Base-by-base conservation (phyloP, 2,888 invertebrate genomes). In the Schizotus pectinicornis region DNA sequence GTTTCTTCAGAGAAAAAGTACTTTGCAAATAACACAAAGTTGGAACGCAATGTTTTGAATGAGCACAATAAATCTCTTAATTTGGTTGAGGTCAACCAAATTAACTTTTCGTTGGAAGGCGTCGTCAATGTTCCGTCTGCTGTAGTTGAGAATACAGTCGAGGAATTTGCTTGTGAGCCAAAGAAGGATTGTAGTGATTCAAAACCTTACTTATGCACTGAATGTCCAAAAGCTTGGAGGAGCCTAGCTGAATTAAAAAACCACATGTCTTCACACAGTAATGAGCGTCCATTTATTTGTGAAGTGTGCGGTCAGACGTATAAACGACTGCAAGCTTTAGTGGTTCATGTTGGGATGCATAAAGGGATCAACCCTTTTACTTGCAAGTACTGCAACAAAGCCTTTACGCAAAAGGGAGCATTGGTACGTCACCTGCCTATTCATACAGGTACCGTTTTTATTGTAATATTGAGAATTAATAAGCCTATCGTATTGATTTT, bases 361-460 rank as follows among this genome's bases (percentile, higher is more conserved):
- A 80, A 81, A 59, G 82, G 82, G 14, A 74, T 79, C 14, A 79
- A 79, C 74, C 81, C 81, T 12, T 81, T 79, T 62, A 76, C 78
- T 14, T 85, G 85, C 69, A 70, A 72, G 8, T 74, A 78, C 56
- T 85, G 84, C 67, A 75, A 79, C 3, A 85, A 84, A 67, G 77
- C 79, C 33, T 85, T 85, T 65, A 84, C 83, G 1, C 84, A 84
- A 67, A 84, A 84, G 70, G 80, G 79, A 7, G 81, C 82, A 1
- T 72, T 84, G 9, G 79, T 80, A 65, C 75, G 84, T 35, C 84
- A 85, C 69, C 67, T 81, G 57, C 80, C 81, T 5, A 80, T 85
- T 54, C 84, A 84, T 67, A 84, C 84, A 1, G 83, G 82, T 75
- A 67, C 22, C 22, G 22, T 22, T 22, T 22, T 22, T 22, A 3